Base-by-base conservation (phyloP, 1,140 invertebrate species). In the Acromyrmex heyeri region DNA sequence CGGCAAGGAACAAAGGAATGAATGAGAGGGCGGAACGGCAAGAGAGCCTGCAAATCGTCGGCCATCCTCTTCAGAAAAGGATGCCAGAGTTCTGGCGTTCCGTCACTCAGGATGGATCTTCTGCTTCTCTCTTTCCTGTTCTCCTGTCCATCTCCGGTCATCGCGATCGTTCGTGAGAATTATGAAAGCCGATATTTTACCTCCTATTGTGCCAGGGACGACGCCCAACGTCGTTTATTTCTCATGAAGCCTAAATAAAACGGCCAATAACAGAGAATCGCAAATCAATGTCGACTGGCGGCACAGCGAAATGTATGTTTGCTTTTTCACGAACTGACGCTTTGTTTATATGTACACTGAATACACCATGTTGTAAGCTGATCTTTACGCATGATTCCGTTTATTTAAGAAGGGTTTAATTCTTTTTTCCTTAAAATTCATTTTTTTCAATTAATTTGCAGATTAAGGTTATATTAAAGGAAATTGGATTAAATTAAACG, bases 141-240 rank as follows among this genome's bases (percentile, higher is more conserved):
- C 69, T 65, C 55, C 57, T 61, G 44, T 30, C 69, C 44, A 69
- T 57, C 69, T 69, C 30, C 48, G 62, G 38, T 81, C 77, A n/a
- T 6, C 50, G 30, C 55, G 70, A 75, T 86, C 67, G 59, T 21
- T 77, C n/a, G 34, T n/a, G 75, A 86, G 87, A 89, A 88, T 88
- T 88, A 89, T 88, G 72, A 88, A 89, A 62, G 53, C 70, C 73
- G 70, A 55, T 70, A 81, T 88, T 81, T 76, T 64, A 75, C 50
- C 48, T 76, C 30, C 62, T 34, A 83, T 83, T 85, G 77, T 72
- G 76, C 34, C 18, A 14, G 12, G 24, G 16, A 30, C 30, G 34
- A 24, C 24, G 24, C 24, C 27, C 38, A 27, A 12, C 57, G 27
- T 72, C 65, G 53, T 81, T 81, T 69, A 53, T 53, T 81, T 55